Evolutionary conservation across 2,888 invertebrate genomes (phyloP), one percentile per base, ranked within the genome.

Genomic region (Caenorhabditis sp.): DNA sequence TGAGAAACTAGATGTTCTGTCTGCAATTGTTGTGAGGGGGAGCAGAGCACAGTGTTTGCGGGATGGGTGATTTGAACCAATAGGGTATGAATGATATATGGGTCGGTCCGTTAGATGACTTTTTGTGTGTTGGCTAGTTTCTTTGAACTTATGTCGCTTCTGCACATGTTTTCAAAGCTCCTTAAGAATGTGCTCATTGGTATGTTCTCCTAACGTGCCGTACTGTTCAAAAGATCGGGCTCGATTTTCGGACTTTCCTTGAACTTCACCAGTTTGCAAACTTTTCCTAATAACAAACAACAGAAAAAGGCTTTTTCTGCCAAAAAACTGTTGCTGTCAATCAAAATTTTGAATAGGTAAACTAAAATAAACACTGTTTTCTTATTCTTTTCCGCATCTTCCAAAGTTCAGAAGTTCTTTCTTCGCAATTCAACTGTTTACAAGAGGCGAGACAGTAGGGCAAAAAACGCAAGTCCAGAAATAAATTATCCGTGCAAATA

Each of bases 81-180:
- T 37, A 52, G 59, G 53, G 59, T 70, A 70, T 70, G 70, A 70
- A 70, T 70, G 59, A 70, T 32, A 50, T 35, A 70, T 70, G 20
- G 13, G 15, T 20, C 22, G 35, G 35, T 35, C 15, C 3, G 39
- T 39, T 58, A 52, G 52, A 11, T 52, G 52, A 52, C 52, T 52
- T 35, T 52, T 52, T 52, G 32, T 15, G 32, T 9, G 50, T 17
- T 8, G 6, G 3, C 2, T 26, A 48, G 20, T 41, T 27, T 26
- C 15, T 48, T n/a, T 24, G 1, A 27, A 11, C 4, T n/a, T 13
- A 26, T 24, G 9, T 6, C 50, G 6, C 15, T 46, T 37, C n/a
- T 32, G 20, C 17, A 46, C 46, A 11, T 11, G 2, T 22, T 22
- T 43, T 43, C 9, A 3, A 13, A 43, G 9, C 43, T 43, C 11